Base-by-base conservation (phyloP, 2,888 invertebrate species). In the Tetragonula carbonaria region DNA sequence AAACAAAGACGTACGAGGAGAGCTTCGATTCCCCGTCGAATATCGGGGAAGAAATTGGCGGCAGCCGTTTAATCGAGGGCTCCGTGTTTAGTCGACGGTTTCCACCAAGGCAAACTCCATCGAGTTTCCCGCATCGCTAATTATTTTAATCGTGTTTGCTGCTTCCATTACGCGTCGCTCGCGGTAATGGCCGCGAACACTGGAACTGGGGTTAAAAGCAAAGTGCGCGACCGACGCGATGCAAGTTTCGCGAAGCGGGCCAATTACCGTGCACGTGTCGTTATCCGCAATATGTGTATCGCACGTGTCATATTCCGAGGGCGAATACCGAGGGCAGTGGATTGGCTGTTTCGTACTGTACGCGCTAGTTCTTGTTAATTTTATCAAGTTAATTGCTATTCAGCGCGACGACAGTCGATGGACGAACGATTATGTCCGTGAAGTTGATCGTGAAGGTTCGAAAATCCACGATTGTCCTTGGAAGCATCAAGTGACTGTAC, bases 101-200 rank as follows among this genome's bases (percentile, higher is more conserved):
- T 74, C 66, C 45, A 8, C 45, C 57, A 21, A 21, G 28, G 62
- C 72, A 72, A 73, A 65, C 65, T 74, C 18, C 59, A 71, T 71
- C 81, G 72, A 68, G 68, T 71, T 38, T 6, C 76, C 33, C 45
- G 82, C 74, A 70, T 74, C 71, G 63, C 84, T 82, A 84, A 84
- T 84, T 82, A 82, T 84, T 82, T 84, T 82, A 84, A 84, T 84
- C 83, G 83, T 72, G 78, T 84, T 84, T 82, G 67, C 78, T 68
- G 21, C 74, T 74, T 71, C 84, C 72, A 84, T 84, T 82, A 74
- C 71, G 78, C 65, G 45, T 53, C 70, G 70, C 74, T 50, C 28
- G 51, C 28, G 51, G 67, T 68, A 28, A 73, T 38, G 57, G 72
- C 38, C 67, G 63, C 13, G 63, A 53, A 16, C 50, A 4, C 18